phyloP scores from a whole-genome alignment of 2,797 vertebrate genomes.

The Pempheris klunzingeri region DNA sequence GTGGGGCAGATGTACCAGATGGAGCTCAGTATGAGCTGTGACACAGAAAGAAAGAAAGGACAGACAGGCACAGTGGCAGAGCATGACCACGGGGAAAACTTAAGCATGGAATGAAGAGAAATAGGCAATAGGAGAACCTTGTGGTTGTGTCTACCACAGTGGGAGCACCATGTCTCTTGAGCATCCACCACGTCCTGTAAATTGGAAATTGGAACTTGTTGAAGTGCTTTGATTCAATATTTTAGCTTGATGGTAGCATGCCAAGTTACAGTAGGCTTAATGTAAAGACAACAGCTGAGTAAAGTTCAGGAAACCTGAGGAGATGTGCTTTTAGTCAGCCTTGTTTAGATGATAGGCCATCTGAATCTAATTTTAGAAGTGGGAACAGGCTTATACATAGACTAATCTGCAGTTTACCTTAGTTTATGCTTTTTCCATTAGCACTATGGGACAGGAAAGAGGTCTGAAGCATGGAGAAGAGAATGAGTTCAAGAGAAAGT shows the following conservation, averaged over 20 bases:
- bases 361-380: conserved; percentile 8
- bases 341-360: not conserved
- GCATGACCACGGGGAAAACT: conserved; percentile 11
- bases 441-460: not conserved
- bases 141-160: not conserved
- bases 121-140: not conserved
- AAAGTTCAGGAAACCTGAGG: conserved; percentile 33
- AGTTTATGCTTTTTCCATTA: not conserved
- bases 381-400: not conserved
- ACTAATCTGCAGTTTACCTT: not conserved
- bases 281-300: conserved; percentile 15
- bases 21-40: not conserved
- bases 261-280: not conserved
- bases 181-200: not conserved
- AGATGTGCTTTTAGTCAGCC: conserved; percentile 24
- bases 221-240: not conserved
- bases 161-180: not conserved
- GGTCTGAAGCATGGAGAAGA: not conserved
- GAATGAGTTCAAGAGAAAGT: not conserved
- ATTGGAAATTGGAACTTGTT: not conserved
- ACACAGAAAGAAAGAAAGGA: conserved; percentile 12
- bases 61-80: conserved; percentile 9
- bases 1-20: conserved; percentile 23
- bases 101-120: conserved; percentile 18
- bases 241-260: not conserved